phyloP scores from a whole-genome alignment of 2,113 vertebrate genomes.

The Cololabis saira region DNA sequence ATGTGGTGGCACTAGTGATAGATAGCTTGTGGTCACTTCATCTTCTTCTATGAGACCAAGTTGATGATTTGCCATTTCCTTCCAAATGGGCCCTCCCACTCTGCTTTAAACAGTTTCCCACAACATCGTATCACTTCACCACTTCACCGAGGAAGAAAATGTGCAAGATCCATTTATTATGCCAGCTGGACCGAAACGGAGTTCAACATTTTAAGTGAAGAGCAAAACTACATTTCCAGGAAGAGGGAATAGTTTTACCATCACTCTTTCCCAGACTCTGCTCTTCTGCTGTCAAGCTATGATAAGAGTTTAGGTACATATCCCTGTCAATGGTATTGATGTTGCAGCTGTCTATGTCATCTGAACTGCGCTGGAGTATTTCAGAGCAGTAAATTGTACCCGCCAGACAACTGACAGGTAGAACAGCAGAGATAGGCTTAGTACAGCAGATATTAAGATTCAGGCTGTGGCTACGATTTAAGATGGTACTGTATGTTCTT shows the following conservation, averaged over 20 bases:
- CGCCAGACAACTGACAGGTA: constrained; percentile 40
- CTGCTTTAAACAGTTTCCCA: constrained; percentile 36
- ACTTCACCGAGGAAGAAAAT: constrained; percentile 16
- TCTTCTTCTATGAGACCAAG: neutral
- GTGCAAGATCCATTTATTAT: constrained; percentile 11
- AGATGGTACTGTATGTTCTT: neutral
- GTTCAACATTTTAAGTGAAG: constrained; percentile 22
- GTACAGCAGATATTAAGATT: constrained; percentile 16
- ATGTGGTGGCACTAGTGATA: too few relatives aligned
- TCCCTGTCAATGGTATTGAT: constrained; percentile 67
- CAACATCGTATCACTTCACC: constrained; percentile 35
- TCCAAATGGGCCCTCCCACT: constrained; percentile 21
- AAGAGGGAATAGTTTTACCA: constrained; percentile 17
- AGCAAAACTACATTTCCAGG: constrained; percentile 26
- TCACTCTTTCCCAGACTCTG: constrained; percentile 35
- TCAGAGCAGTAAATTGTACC: constrained; percentile 48
- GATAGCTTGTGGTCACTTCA: neutral
- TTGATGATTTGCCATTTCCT: constrained; percentile 30
- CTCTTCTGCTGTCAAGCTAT: constrained; percentile 59
- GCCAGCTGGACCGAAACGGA: constrained; percentile 18
- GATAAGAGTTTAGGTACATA: constrained; percentile 58
- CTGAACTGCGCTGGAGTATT: constrained; percentile 53
- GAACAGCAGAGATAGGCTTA: constrained; percentile 22
- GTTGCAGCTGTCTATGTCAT: constrained; percentile 39
- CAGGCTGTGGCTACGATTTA: neutral